Percentiles rank a stretch among this genome's conserved stretches.
Evolutionary conservation across 2,113 vertebrate genomes (phyloP).

Genomic region (Varanus salvator): DNA sequence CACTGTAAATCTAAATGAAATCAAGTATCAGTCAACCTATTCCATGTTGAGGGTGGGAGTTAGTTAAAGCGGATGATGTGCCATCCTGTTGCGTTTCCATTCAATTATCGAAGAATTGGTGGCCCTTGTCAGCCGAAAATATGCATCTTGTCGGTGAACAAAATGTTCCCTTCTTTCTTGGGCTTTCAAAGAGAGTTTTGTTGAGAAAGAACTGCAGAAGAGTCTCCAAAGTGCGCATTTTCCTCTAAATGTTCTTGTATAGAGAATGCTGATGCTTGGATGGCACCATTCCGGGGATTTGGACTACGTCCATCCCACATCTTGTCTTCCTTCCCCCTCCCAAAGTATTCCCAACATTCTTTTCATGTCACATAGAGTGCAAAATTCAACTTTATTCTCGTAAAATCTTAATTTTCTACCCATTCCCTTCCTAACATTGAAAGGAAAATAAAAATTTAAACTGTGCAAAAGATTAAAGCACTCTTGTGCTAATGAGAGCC

Average conservation of each 20-base stretch:
- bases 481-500: conserved; percentile 68
- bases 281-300: conserved; percentile 38
- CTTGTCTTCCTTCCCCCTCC: neutral
- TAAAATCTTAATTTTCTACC: conserved; percentile 65
- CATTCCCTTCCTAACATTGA: conserved; percentile 52
- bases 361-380: conserved; percentile 53
- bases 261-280: conserved; percentile 43
- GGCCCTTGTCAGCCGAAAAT: neutral
- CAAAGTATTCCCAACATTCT: too few species aligned
- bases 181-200: neutral
- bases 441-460: conserved; percentile 68
- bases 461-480: conserved; percentile 66
- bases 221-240: neutral
- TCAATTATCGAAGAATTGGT: neutral
- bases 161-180: neutral
- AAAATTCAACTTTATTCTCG: conserved; percentile 56
- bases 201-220: neutral
- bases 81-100: too few species aligned
- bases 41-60: neutral
- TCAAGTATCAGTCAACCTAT: neutral
- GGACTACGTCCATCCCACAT: conserved; percentile 40
- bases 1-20: neutral
- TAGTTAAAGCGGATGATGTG: neutral
- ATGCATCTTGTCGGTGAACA: neutral
- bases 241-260: conserved; percentile 11